These are phyloP conservation scores for Palloptera scutellata DNA, from an alignment of 2,888 invertebrate species.

Conservation along the genomic window DNA sequence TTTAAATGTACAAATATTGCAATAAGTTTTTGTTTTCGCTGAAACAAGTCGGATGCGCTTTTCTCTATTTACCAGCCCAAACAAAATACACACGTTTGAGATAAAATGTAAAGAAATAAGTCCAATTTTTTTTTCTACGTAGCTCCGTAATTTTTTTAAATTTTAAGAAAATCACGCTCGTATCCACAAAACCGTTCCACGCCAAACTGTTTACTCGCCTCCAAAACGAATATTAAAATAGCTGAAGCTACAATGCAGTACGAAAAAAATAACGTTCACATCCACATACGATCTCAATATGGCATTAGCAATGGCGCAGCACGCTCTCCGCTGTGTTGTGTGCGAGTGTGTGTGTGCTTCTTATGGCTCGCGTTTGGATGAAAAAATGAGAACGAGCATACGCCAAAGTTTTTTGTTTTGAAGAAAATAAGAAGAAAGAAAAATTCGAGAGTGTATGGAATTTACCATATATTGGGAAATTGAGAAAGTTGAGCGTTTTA, in stretches of 20 bases:
- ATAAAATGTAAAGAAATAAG: no score
- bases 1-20: no score
- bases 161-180: slow-evolving; percentile 28
- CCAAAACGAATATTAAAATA: slow-evolving; percentile 50
- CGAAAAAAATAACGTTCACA: slow-evolving; percentile 12
- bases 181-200: slow-evolving; percentile 47
- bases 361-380: not conserved
- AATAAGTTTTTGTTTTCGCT: no score
- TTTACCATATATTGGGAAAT: no score
- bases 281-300: slow-evolving; percentile 21
- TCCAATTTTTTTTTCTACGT: no score
- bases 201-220: slow-evolving; percentile 47
- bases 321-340: slow-evolving; percentile 15
- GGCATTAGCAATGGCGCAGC: slow-evolving; percentile 21
- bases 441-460: no score
- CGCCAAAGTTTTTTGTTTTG: not conserved
- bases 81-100: no score
- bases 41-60: no score
- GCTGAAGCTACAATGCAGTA: slow-evolving; percentile 27
- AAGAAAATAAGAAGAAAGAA: no score
- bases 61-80: no score
- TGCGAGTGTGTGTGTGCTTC: not conserved
- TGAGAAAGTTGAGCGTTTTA: no score
- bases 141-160: not conserved
- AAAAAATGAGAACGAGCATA: not conserved